Percentiles rank a stretch among this genome's conserved stretches.
phyloP scores from a whole-genome alignment of 2,797 vertebrate genomes.

The Phoxinus dragarum region DNA sequence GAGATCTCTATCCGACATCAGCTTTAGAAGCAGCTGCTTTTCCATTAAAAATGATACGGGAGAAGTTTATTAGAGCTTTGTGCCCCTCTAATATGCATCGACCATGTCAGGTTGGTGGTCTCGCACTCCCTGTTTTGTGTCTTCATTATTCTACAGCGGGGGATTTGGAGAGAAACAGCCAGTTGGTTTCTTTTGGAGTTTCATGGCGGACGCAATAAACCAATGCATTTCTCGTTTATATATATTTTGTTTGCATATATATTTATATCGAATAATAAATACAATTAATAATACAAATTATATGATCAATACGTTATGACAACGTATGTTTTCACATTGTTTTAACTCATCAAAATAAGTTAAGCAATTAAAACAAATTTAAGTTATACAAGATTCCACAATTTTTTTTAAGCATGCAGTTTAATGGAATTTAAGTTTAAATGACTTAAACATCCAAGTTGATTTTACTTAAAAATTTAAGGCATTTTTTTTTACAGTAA shows the following conservation, averaged over 20 bases:
- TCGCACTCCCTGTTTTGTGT: conserved; percentile 54
- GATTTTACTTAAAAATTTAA: neutral
- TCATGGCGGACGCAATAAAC: neutral
- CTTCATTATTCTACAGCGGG: conserved; percentile 60
- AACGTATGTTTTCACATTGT: neutral
- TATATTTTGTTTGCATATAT: neutral
- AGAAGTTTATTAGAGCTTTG: conserved; percentile 86
- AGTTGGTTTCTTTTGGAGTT: conserved; percentile 18
- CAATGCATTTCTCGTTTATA: neutral
- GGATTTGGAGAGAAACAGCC: conserved; percentile 35
- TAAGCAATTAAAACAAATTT: no score
- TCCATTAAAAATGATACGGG: conserved; percentile 78
- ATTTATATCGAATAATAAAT: neutral
- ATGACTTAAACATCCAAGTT: neutral
- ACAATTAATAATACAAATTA: no score
- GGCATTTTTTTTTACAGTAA: no score
- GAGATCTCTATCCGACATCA: conserved; percentile 79
- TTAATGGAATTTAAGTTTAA: neutral
- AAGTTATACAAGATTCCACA: no score
- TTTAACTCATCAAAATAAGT: neutral
- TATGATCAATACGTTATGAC: neutral
- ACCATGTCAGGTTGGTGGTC: conserved; percentile 82
- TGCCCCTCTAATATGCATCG: conserved; percentile 67
- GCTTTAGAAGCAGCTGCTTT: conserved; percentile 79
- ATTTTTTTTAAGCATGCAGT: neutral